Evolutionary conservation across 2,797 vertebrate species (phyloP), one percentile per base, ranked within the genome.

Genomic region (Arctocebus calabarensis): DNA sequence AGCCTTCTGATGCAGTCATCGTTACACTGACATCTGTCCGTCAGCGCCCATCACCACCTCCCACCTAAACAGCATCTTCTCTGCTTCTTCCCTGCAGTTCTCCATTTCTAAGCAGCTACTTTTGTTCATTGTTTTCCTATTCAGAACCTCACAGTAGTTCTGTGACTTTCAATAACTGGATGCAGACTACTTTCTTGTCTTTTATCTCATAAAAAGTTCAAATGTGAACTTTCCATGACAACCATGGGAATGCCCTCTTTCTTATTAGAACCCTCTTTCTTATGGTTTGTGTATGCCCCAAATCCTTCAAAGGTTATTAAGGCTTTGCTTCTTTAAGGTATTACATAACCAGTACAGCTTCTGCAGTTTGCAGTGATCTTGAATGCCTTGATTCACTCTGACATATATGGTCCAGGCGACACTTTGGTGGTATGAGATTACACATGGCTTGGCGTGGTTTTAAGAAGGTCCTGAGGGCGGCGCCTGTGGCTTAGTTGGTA

Each of bases 161-260:
- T 79, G 55, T 81, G 32, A 19, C 59, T 91, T 90, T 82, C 73
- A 84, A 71, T 66, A 71, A 74, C 25, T 37, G 16, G 48, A 43
- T n/a, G 37, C 20, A 70, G 25, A 29, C 55, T 45, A 66, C 10
- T 34, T 90, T 78, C 71, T 77, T 55, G 1, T 79, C 23, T 89
- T 68, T 81, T 68, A 66, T 59, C 43, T 89, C 19, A 62, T 55
- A 62, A 52, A 62, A 52, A 23, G 34, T 75, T 96, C 52, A 96
- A 79, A 40, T 32, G 20, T 62, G 45, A 64, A 68, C 81, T 92
- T 94, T 88, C 20, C 23, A 83, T 1, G 43, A 34, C 22, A 90
- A 10, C 25, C n/a, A 78, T 23, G n/a, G 57, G 29, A 93, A 77
- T 52, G 17, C 4, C 64, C 22, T 91, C 32, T 88, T 89, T 74